A percentile compares a stretch with the other conserved stretches of the same genome.
Evolutionary conservation across 2,888 invertebrate species (phyloP).

Genomic region (Blera fallax): DNA sequence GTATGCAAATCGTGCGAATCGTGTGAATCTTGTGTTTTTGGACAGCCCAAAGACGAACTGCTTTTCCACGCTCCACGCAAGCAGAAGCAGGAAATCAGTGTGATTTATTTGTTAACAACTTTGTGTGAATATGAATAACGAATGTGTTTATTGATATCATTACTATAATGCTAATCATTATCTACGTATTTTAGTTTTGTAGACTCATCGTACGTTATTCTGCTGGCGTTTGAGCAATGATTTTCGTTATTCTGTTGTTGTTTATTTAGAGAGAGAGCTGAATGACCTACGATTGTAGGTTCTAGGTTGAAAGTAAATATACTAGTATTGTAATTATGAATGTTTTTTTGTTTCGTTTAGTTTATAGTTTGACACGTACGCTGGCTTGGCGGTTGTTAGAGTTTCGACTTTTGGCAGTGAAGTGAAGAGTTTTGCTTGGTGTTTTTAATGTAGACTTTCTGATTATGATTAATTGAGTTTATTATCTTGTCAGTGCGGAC

Average conservation of each 20-base stretch:
- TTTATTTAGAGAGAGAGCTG: conserved; percentile 40
- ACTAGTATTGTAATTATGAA: conserved; percentile 29
- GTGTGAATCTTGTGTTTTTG: conserved; percentile 17
- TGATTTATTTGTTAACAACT: conserved; percentile 54
- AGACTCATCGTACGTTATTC: conserved; percentile 23
- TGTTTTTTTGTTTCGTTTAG: conserved; percentile 7
- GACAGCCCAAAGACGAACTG: not conserved
- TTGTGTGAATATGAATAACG: conserved; percentile 52
- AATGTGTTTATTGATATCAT: conserved; percentile 61
- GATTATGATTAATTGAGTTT: conserved; percentile 51
- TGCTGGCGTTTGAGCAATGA: conserved; percentile 32
- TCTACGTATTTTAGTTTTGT: conserved; percentile 23
- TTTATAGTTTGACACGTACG: not conserved
- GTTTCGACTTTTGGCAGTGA: not conserved
- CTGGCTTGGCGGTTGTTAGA: not conserved
- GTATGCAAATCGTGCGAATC: conserved; percentile 21
- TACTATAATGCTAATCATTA: conserved; percentile 53
- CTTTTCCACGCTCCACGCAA: conserved; percentile 15
- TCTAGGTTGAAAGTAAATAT: conserved; percentile 52
- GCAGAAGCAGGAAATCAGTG: conserved; percentile 33
- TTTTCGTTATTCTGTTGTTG: not conserved
- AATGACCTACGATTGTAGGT: conserved; percentile 62
- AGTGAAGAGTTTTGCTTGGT: not conserved
- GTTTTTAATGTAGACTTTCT: conserved; percentile 7
- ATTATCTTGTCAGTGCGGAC: conserved; percentile 57